A percentile compares a stretch with the other conserved stretches of the same genome.
Conservation (phyloP, 2,113 vertebrate genomes). For the Nannospalax galili region DNA sequence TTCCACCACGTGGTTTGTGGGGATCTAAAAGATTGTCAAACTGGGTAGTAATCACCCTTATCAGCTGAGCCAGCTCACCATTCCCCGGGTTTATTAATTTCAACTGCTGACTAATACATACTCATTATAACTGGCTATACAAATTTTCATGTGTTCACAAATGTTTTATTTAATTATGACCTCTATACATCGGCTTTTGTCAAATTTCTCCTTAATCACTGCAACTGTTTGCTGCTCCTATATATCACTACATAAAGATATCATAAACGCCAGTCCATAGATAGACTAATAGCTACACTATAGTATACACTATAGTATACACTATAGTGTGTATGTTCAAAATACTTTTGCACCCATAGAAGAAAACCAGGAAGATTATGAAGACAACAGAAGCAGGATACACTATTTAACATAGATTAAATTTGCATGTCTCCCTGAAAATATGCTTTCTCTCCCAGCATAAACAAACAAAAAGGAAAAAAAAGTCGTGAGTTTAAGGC, state of each 20-base stretch:
- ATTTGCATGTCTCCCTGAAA: conserved; percentile 30
- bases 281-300: too few relatives aligned
- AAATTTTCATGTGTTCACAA: background rate
- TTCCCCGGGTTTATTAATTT: background rate
- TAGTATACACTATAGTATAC: background rate
- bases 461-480: background rate
- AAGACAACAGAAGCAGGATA: background rate
- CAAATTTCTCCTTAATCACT: conserved; percentile 27
- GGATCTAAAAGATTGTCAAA: background rate
- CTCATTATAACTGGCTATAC: conserved; percentile 1
- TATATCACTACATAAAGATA: conserved; percentile 5
- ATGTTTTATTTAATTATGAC: background rate
- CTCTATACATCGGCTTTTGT: conserved; percentile 23
- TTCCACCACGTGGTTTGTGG: background rate
- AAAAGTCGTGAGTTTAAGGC: background rate
- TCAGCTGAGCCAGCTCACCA: background rate
- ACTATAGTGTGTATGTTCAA: conserved; percentile 20
- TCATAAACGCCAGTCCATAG: background rate
- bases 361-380: background rate
- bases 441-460: background rate
- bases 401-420: conserved; percentile 16
- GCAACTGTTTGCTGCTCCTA: conserved; percentile 20
- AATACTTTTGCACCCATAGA: background rate
- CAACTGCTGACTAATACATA: background rate
- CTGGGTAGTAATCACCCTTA: background rate